Evolutionary conservation across 2,113 vertebrate species (phyloP).

Genomic region (Sturnus vulgaris): DNA sequence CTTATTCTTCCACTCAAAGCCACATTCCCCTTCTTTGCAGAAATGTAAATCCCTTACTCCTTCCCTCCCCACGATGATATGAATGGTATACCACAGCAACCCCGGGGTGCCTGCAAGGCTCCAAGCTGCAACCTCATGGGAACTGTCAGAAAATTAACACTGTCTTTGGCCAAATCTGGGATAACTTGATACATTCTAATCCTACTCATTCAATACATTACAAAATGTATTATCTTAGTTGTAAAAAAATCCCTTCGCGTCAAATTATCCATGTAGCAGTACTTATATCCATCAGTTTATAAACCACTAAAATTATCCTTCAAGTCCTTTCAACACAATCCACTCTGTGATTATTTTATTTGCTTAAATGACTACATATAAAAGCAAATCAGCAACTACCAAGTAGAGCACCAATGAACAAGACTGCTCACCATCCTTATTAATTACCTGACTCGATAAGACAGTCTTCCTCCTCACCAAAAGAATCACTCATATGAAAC

Average conservation of each 20-base stretch:
- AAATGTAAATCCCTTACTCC: neutral
- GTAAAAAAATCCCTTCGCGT: neutral
- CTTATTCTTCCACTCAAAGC: neutral
- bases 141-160: neutral
- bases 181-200: neutral
- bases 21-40: fast-evolving
- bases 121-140: neutral
- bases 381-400: neutral
- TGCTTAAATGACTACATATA: neutral
- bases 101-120: neutral
- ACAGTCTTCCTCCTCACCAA: neutral
- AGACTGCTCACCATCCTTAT: neutral
- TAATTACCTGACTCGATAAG: neutral
- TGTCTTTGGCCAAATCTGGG: neutral
- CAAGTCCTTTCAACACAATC: neutral
- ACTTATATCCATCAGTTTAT: neutral
- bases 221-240: neutral
- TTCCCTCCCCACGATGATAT: fast-evolving
- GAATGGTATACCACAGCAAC: neutral
- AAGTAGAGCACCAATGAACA: neutral
- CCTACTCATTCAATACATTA: neutral
- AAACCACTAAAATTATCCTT: neutral
- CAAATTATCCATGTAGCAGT: neutral
- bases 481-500: neutral
- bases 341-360: neutral